Conservation (phyloP, 2,797 vertebrate genomes). For the Acropternis orthonyx region DNA sequence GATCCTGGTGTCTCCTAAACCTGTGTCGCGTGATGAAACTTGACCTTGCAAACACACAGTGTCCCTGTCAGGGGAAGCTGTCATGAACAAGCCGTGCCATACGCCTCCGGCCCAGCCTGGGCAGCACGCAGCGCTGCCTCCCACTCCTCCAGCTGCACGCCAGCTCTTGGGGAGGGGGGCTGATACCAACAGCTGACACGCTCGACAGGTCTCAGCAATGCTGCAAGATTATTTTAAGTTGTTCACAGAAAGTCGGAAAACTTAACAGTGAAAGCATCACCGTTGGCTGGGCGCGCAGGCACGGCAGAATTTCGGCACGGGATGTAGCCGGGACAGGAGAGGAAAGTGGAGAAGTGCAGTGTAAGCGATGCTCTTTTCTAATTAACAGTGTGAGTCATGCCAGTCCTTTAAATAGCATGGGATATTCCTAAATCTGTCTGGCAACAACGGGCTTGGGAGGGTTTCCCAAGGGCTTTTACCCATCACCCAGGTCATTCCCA, state of each 20-base stretch:
- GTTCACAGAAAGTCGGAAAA: not conserved
- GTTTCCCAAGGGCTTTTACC: slow-evolving; percentile 21
- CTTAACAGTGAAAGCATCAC: not conserved
- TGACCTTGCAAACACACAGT: slow-evolving; percentile 64
- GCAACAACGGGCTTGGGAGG: not conserved
- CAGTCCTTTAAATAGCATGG: slow-evolving; percentile 8
- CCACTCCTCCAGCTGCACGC: not conserved
- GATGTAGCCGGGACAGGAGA: not conserved
- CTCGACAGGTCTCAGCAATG: not conserved
- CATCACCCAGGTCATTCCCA: not conserved
- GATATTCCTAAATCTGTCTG: slow-evolving; percentile 11
- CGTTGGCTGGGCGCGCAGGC: rapidly evolving
- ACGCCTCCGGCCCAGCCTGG: not conserved
- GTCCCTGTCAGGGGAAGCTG: slow-evolving; percentile 70
- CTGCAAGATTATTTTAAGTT: not conserved
- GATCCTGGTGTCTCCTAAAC: slow-evolving; percentile 66
- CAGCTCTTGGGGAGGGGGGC: not conserved
- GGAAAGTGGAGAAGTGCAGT: not conserved
- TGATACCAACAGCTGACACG: not conserved
- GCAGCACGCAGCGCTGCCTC: not conserved
- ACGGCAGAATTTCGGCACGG: not conserved
- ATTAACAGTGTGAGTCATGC: rapidly evolving
- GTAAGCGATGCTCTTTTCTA: not conserved
- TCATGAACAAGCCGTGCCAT: not conserved
- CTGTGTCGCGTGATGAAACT: slow-evolving; percentile 77